Evolutionary conservation across 2,888 invertebrate genomes (phyloP), one percentile per base, ranked within the genome.

Genomic region (Malthinus flaveolus): DNA sequence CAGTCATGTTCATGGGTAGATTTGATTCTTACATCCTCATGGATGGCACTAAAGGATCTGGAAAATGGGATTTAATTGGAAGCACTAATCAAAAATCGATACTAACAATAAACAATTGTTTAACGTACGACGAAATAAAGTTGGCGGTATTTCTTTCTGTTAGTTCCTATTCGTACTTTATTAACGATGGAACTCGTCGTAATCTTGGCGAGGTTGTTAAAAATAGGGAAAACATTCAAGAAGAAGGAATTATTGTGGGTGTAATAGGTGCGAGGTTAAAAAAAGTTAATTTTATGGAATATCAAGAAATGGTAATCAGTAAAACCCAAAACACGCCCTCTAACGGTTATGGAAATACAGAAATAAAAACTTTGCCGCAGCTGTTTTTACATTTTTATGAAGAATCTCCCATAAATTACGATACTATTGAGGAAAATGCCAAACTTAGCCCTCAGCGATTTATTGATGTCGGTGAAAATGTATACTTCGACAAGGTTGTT

Each of bases 111-210:
- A 66, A 77, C 15, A 73, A 82, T 54, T 83, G 83, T 56, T 73
- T 85, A 32, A 83, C 83, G 54, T 85, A 85, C 68, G 84, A 85
- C 61, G 85, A 85, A 71, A 78, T 85, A 1, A 85, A 85, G 70
- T 71, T 83, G 35, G 83, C 85, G 0, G 82, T 84, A 0, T 74
- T 85, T 61, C 73, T 85, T 47, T 81, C 82, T 3, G 78, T 84
- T 39, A 82, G 82, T 44, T 85, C 85, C 0, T 80, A 81, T 62
- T 80, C 82, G 1, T 81, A 83, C 68, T 84, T 85, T 66, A 77
- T 85, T 37, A 85, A 85, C 62, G 77, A 83, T 65, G 85, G 85
- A 5, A 79, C 80, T 48, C 78, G 85, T 3, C 76, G 79, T 39
- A 85, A 85, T 69, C 71, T 75, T 56, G 85, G 83, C 3, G 70